A percentile compares a stretch with the other conserved stretches of the same genome.
phyloP scores from a whole-genome alignment of 2,888 invertebrate genomes.

The Patella caerulea region DNA sequence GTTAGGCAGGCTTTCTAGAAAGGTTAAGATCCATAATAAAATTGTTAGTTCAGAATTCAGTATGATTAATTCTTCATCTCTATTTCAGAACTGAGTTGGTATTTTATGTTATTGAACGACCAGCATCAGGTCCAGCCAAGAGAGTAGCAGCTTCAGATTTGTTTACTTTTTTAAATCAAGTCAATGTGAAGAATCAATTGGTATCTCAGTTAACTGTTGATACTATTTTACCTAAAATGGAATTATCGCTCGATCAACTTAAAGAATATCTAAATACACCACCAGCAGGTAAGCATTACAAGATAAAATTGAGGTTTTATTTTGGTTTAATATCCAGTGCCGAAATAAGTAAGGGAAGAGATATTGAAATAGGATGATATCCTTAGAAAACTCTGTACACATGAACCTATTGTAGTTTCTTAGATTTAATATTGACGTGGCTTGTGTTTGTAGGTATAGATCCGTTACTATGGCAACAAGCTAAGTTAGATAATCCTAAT shows the following conservation, averaged over 20 bases:
- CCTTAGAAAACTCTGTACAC: too few relatives aligned
- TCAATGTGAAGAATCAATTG: constrained; percentile 80
- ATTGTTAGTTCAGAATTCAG: background rate
- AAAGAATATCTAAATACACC: constrained; percentile 91
- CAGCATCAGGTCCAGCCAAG: constrained; percentile 73
- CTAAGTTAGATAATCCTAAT: constrained; percentile 95
- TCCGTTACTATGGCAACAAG: constrained; percentile 93
- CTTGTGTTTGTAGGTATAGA: constrained; percentile 81
- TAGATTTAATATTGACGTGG: too few relatives aligned
- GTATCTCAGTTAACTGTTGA: constrained; percentile 79
- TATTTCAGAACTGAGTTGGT: constrained; percentile 79
- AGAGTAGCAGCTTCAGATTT: constrained; percentile 71
- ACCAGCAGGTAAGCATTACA: constrained; percentile 74
- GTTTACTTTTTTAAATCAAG: constrained; percentile 75
- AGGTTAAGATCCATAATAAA: too few relatives aligned
- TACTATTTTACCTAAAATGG: constrained; percentile 81
- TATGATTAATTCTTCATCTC: constrained; percentile 7
- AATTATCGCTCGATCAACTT: constrained; percentile 77
- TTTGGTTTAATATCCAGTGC: too few relatives aligned
- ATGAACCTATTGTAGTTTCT: too few relatives aligned
- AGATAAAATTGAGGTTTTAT: too few relatives aligned
- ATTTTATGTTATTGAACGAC: constrained; percentile 82
- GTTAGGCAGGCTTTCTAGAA: too few relatives aligned
- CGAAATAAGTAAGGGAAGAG: too few relatives aligned
- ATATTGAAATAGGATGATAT: too few relatives aligned